Percentiles rank a stretch among this genome's conserved stretches.
Conservation (phyloP, 2,797 vertebrate genomes). For the Gambelia wislizenii region DNA sequence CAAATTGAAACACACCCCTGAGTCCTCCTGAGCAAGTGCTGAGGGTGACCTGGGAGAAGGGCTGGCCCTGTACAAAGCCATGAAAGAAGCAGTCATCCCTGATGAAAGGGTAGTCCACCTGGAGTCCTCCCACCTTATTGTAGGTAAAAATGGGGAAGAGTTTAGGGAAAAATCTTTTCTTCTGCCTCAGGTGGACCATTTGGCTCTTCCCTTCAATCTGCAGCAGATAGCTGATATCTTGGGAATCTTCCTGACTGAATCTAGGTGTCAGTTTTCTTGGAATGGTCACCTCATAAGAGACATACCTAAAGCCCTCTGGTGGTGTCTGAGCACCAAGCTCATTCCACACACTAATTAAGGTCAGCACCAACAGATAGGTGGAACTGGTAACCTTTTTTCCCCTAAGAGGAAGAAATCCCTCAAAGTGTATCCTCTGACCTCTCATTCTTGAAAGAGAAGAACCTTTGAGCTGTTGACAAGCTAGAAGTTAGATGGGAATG, state of each 20-base stretch:
- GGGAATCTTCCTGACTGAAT: neutral
- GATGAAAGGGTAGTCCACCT: slow-evolving; percentile 67
- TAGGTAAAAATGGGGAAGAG: slow-evolving; percentile 75
- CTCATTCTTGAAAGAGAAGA: neutral
- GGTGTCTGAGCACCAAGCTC: neutral
- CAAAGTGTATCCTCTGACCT: neutral
- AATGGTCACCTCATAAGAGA: slow-evolving; percentile 64
- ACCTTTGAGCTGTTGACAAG: neutral
- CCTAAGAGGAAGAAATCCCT: neutral
- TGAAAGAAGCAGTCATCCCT: slow-evolving; percentile 75
- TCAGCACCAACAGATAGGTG: neutral
- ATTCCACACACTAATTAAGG: neutral
- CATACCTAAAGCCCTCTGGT: slow-evolving; percentile 7
- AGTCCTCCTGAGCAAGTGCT: slow-evolving; percentile 71
- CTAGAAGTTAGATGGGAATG: neutral
- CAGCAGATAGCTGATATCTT: slow-evolving; percentile 63
- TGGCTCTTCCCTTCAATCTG: slow-evolving; percentile 60
- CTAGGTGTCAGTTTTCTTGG: slow-evolving; percentile 58
- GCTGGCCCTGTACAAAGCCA: slow-evolving; percentile 70
- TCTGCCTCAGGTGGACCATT: slow-evolving; percentile 61
- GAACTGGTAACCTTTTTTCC: neutral
- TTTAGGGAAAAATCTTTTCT: slow-evolving; percentile 56
- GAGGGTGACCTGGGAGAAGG: slow-evolving; percentile 71
- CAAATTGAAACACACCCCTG: slow-evolving; percentile 67
- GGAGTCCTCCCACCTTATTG: slow-evolving; percentile 35